Evolutionary conservation across 2,888 invertebrate species (phyloP), one percentile per base, ranked within the genome.

Genomic region (Pheosia tremula): DNA sequence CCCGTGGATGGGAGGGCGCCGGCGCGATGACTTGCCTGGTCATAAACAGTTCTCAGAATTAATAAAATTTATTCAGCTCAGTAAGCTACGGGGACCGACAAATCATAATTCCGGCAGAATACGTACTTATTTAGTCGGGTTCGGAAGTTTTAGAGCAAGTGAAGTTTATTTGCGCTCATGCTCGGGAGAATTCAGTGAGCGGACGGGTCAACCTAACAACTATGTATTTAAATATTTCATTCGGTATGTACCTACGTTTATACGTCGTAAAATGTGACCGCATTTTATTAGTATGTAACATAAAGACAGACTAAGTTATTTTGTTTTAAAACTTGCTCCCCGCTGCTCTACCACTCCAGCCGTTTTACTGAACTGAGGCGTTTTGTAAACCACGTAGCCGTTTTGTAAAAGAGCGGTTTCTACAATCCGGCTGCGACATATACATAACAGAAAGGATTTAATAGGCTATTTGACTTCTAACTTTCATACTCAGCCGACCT

Each of bases 61-160:
- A 91, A 90, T 91, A 91, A 91, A 91, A 92, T 91, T 90, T 90
- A 92, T 92, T 91, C 90, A 88, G 84, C 86, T 80, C 80, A 82
- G 74, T 84, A 85, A 24, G 24, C 89, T 90, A 88, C 81, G 81
- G 89, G 85, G 87, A 84, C 87, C 88, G 85, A 91, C 90, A 91
- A 91, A 91, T 91, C 91, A 91, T 91, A 90, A 90, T 90, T 89
- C 87, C 83, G 84, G 79, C 81, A 80, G 86, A 88, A 91, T 86
- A 90, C 85, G 86, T 86, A 90, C 90, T 91, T 91, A 91, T 91
- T 91, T 89, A 90, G 90, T 88, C 85, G 83, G 85, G 82, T 79
- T 83, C 84, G 64, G 83, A 86, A 88, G 87, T 89, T 90, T 87
- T 86, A 89, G 86, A 86, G 89, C 83, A 84, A 86, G 83, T 88